Base-by-base conservation (phyloP, 2,888 invertebrate species). In the Phalangium opilio region DNA sequence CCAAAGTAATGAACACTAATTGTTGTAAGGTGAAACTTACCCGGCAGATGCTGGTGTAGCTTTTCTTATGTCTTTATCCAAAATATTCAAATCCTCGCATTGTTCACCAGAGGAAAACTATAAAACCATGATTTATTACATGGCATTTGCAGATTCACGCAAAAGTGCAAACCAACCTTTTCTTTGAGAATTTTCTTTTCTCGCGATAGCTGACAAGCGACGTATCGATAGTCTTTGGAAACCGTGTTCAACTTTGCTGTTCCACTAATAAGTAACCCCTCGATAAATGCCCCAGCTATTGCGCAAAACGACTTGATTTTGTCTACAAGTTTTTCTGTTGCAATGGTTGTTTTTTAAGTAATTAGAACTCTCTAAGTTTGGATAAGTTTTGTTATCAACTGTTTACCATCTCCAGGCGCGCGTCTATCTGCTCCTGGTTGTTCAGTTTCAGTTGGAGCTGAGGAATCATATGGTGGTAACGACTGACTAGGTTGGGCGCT, bases 161-260 rank as follows among this genome's bases (percentile, higher is more conserved):
- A 27, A 27, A 27, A 27, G 8, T 38, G 15, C 10, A n/a, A 38
- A 38, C 19, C 49, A 49, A 51, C 53, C 35, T 53, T 38, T 46
- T 50, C 49, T 50, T 90, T 93, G 2, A 93, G 69, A 47, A 76
- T 69, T 65, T 80, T 83, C 69, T 93, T 93, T 64, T 98, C 96
- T 51, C 80, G 75, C 0, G 81, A 78, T 46, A 98, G 73, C 21
- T 87, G 83, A 57, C 79, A 79, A 19, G 93, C 83, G 0, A 98
- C 89, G 64, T 90, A 91, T 62, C 96, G 77, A 68, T 95, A 95
- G 67, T 96, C 93, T 46, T 83, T 75, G 0, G 96, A 96, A 60
- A 85, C 79, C 59, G 75, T 76, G 71, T 95, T 89, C 48, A 95
- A 70, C 58, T 81, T 77, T 46, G 76, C 75, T 2, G 89, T 90